These are phyloP conservation scores for Atrichornis clamosus DNA, from an alignment of 2,113 vertebrate genomes.

Conservation along the genomic window DNA sequence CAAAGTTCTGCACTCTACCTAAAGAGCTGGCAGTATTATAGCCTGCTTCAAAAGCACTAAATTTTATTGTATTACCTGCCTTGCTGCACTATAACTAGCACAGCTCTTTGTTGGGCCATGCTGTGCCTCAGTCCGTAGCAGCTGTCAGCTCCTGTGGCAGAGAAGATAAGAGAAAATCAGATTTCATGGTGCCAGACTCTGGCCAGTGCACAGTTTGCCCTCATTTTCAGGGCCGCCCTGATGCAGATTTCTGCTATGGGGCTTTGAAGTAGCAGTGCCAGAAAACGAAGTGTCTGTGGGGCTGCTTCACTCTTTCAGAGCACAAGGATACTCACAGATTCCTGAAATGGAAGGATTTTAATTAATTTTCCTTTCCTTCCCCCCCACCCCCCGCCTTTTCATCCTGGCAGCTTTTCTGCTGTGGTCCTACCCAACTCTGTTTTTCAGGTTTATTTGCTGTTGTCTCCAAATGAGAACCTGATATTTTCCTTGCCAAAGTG, in stretches of 20 bases:
- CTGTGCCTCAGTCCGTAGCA: background rate
- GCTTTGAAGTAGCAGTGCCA: background rate
- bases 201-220: background rate
- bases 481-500: background rate
- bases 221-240: background rate
- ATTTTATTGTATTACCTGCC: background rate
- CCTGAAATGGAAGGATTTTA: background rate
- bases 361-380: background rate
- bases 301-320: background rate
- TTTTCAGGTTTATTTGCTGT: background rate
- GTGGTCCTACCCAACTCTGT: background rate
- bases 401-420: background rate
- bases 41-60: background rate
- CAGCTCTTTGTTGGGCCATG: background rate
- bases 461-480: background rate
- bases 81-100: background rate
- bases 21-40: background rate
- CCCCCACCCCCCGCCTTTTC: rapidly evolving
- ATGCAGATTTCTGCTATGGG: background rate
- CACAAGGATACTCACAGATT: background rate
- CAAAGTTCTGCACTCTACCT: background rate
- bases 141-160: background rate
- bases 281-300: background rate
- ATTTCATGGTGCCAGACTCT: background rate
- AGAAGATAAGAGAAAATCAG: background rate